Base-by-base conservation (phyloP, 2,888 invertebrate species). In the Archips crataeganus region DNA sequence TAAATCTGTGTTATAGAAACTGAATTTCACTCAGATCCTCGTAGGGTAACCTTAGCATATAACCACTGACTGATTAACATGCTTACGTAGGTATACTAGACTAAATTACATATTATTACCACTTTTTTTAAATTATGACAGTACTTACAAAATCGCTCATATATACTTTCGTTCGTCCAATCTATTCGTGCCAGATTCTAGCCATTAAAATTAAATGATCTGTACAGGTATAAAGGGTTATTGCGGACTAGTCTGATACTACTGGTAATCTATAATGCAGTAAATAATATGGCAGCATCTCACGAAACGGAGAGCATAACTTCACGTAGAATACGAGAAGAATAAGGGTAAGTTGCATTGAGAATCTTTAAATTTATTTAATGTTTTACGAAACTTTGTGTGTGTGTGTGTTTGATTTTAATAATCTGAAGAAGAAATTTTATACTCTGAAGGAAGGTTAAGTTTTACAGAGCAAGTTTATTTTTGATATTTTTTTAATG, bases 251-350 rank as follows among this genome's bases (percentile, higher is more conserved):
- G 60, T 54, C 54, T 15, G 54, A 54, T 54, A 57, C 57, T 57
- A 57, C 57, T 57, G 57, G 36, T 45, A 62, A 67, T 65, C 67
- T 74, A 65, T 59, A 61, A 70, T 70, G 61, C 57, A 62, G 57
- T 74, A 74, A 67, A 70, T 66, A 74, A 67, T 36, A 23, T 34
- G 51, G 66, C 74, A 68, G 69, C 66, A 74, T 70, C 71, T 47
- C 70, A 70, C 66, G 62, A 67, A 70, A 70, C 51, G 51, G 51
- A 45, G 75, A 80, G 83, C 86, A 87, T 87, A 85, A 82, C 81
- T 83, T 75, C 84, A 85, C 85, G 87, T 85, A 84, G 65, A 74
- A 69, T 80, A 79, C 57, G 57, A 57, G 57, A 57, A 23, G 74
- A 74, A 70, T 75, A 75, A 77, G 76, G 77, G 80, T 79, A 80